Percentiles rank a stretch among this genome's conserved stretches.
These are phyloP conservation scores for Muntiacus muntjak DNA, from an alignment of 2,113 vertebrate species.

Conservation along the genomic window DNA sequence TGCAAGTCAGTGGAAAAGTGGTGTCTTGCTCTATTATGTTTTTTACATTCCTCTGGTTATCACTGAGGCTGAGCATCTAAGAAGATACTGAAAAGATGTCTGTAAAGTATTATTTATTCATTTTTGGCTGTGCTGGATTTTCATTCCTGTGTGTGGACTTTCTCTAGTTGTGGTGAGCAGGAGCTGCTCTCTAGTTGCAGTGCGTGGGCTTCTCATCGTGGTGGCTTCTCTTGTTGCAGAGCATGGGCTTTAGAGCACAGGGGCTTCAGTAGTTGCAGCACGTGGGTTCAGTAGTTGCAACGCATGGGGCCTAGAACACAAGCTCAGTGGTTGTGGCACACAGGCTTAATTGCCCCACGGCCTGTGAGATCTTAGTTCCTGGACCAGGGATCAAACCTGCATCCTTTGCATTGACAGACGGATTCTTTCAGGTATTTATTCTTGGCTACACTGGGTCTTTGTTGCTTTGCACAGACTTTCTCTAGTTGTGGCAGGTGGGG, in stretches of 20 bases:
- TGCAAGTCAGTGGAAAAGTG: neutral
- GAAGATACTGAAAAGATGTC: neutral
- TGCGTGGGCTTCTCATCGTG: neutral
- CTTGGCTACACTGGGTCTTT: neutral
- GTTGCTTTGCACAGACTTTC: neutral
- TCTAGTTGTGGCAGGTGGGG: neutral
- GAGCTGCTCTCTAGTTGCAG: neutral
- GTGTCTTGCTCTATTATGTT: neutral
- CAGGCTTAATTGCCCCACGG: neutral
- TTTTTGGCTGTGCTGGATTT: neutral
- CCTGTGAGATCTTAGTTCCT: neutral
- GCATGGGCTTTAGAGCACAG: neutral
- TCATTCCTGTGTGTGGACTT: neutral
- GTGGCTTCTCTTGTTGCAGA: neutral
- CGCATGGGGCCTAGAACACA: accelerated
- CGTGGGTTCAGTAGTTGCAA: neutral
- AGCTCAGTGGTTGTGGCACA: neutral
- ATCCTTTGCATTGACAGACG: neutral
- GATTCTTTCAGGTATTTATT: neutral
- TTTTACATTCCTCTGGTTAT: neutral
- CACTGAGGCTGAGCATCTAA: neutral
- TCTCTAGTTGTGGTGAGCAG: neutral
- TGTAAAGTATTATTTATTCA: neutral
- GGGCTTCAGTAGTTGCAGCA: neutral
- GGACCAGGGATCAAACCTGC: neutral